Conservation (phyloP, 2,113 vertebrate species). For the Zosterops borbonicus region DNA sequence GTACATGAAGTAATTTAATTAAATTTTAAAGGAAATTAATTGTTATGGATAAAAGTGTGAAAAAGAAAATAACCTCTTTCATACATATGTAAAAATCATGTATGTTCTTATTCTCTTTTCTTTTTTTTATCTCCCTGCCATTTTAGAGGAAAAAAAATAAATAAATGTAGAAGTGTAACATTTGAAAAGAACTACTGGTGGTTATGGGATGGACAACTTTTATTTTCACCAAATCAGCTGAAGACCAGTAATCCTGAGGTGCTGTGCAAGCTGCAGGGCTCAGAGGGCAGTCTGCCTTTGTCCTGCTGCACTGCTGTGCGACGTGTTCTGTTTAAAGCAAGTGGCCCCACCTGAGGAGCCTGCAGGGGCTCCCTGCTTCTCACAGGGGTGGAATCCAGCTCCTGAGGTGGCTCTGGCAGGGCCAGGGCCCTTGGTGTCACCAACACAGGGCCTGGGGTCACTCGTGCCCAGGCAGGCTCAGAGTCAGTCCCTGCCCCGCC, state of each 20-base stretch:
- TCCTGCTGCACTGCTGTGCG: not conserved
- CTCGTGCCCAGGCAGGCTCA: not conserved
- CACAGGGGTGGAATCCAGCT: not conserved
- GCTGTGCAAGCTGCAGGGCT: not conserved
- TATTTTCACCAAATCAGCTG: not conserved
- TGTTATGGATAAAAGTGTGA: not conserved
- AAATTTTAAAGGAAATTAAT: not conserved
- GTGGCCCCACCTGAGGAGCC: not conserved
- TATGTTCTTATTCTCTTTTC: not conserved
- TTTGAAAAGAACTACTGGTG: not conserved
- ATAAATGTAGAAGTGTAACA: not conserved
- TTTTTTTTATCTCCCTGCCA: not conserved
- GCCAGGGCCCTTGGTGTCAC: not conserved
- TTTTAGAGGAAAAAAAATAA: not conserved
- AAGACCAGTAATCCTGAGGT: not conserved
- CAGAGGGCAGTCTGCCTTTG: not conserved
- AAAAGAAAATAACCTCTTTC: not conserved
- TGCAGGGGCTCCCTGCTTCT: not conserved
- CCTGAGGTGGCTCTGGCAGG: not conserved
- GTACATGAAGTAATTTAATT: not conserved
- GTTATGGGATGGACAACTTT: not conserved
- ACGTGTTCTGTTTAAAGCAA: fast-evolving
- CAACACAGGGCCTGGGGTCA: fast-evolving
- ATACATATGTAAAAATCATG: not conserved
- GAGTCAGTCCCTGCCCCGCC: not conserved